Base-by-base conservation (phyloP, 2,797 vertebrate species). In the Xenops minutus region DNA sequence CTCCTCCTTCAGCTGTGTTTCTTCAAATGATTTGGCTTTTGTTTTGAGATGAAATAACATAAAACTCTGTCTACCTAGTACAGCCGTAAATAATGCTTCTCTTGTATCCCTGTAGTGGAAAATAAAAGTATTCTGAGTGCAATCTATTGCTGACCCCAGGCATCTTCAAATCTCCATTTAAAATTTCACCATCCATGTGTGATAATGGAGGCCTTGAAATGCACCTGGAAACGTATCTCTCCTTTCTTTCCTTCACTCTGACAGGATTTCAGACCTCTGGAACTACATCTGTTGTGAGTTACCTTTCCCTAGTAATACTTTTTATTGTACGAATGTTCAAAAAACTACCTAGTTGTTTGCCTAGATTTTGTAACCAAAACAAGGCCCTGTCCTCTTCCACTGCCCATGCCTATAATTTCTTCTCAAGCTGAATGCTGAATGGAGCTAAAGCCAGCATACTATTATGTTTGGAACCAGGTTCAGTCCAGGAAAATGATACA, bases 401-500 rank as follows among this genome's bases (percentile, higher is more conserved):
- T 72, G 81, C 54, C 69, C 36, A 56, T 81, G 67, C 26, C 59
- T 80, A 3, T 88, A 85, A 93, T 93, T 85, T 85, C 73, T 89
- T 93, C 89, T 76, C 79, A 88, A 88, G 29, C 36, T 93, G 91
- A 91, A 91, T 1, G 8, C 54, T 89, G 73, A 79, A 41, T 46
- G 39, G 58, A 26, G 62, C 71, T 84, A 80, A 85, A 89, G 79
- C 82, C 92, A 94, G 52, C 41, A 75, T 21, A 73, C 66, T 92
- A 20, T 89, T 93, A 89, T 36, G 6, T 76, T 91, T 96, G 91
- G 92, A 89, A 85, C 24, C 20, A 6, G 43, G n/a, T 84, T 93
- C 75, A 62, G 41, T 63, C 82, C 91, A 95, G 89, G 85, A 93
- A 91, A 96, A 91, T 84, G 23, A 89, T 92, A 91, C 82, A 96